Percentiles rank a stretch among this genome's conserved stretches.
Evolutionary conservation across 2,113 vertebrate species (phyloP).

Genomic region (Oncorhynchus kisutch): DNA sequence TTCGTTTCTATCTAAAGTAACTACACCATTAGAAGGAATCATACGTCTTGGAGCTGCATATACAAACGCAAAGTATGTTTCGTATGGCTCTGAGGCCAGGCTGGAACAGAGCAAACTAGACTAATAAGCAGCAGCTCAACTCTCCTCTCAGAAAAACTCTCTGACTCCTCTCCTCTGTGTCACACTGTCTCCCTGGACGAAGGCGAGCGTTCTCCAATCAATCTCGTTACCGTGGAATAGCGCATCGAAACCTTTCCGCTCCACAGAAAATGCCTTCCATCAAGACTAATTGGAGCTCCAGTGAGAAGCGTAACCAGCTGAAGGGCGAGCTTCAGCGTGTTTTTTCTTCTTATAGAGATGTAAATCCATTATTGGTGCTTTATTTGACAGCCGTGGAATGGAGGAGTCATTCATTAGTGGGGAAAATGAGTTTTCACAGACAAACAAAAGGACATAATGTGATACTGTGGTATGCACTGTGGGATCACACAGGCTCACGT

Average conservation of each 20-base stretch:
- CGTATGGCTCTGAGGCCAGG: neutral
- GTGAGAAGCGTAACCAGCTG: conserved; percentile 30
- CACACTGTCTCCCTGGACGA: conserved; percentile 10
- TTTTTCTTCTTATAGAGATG: conserved; percentile 27
- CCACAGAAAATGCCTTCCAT: conserved; percentile 34
- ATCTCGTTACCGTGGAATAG: conserved; percentile 25
- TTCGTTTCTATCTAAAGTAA: no score
- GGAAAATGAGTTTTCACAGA: conserved; percentile 9
- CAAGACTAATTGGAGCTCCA: conserved; percentile 42
- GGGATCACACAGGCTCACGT: neutral
- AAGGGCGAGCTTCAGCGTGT: conserved; percentile 6
- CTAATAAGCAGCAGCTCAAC: conserved; percentile 14
- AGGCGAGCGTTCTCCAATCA: conserved; percentile 33
- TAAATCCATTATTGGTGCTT: conserved; percentile 39
- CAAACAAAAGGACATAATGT: neutral
- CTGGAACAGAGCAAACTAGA: conserved; percentile 7
- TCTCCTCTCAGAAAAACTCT: conserved; percentile 10
- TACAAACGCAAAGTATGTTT: neutral
- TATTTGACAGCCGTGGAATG: conserved; percentile 17
- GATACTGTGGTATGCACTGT: neutral
- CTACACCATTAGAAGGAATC: no score
- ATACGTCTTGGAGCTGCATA: no score
- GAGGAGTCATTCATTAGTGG: conserved; percentile 34
- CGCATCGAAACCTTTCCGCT: conserved; percentile 26
- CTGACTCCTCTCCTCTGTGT: conserved; percentile 9